A percentile compares a stretch with the other conserved stretches of the same genome.
Evolutionary conservation across 2,797 vertebrate genomes (phyloP).

Genomic region (Scomberomorus guttatus): DNA sequence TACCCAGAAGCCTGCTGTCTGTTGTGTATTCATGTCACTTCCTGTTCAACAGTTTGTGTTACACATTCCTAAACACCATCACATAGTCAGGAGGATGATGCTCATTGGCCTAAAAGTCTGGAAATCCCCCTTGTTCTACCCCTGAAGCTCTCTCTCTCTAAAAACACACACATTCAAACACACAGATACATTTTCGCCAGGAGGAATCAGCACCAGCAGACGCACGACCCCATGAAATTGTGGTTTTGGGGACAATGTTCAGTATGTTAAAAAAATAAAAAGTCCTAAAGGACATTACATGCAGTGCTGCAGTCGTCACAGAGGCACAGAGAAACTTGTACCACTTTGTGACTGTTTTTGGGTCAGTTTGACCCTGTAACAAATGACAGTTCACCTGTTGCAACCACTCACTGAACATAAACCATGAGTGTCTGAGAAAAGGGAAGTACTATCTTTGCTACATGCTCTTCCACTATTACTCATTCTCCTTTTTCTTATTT

Average conservation of each 20-base stretch:
- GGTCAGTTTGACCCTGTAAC: conserved; percentile 5
- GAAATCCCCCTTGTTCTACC: conserved; percentile 71
- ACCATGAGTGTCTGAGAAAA: conserved; percentile 30
- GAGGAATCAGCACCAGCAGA: conserved; percentile 36
- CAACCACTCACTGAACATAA: conserved; percentile 22
- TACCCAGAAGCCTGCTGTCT: conserved; percentile 74
- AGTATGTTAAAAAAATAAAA: conserved; percentile 1
- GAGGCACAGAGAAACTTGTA: background rate
- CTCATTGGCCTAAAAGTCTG: conserved; percentile 72
- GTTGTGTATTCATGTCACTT: conserved; percentile 75
- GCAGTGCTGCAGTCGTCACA: conserved; percentile 17
- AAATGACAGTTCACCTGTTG: conserved; percentile 63
- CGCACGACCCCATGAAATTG: conserved; percentile 23
- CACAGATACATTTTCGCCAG: conserved; percentile 25
- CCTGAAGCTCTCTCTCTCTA: conserved; percentile 36
- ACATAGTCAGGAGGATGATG: conserved; percentile 66
- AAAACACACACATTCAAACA: conserved; percentile 46
- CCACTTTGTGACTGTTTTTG: conserved; percentile 7
- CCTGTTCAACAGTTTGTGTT: conserved; percentile 77
- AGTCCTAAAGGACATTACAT: conserved; percentile 3
- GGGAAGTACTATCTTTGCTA: conserved; percentile 55
- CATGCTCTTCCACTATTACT: conserved; percentile 41
- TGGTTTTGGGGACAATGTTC: conserved; percentile 4
- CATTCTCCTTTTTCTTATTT: conserved; percentile 55
- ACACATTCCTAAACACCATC: conserved; percentile 80